Evolutionary conservation across 2,113 vertebrate genomes (phyloP), one percentile per base, ranked within the genome.

Genomic region (Crotalus tigris): DNA sequence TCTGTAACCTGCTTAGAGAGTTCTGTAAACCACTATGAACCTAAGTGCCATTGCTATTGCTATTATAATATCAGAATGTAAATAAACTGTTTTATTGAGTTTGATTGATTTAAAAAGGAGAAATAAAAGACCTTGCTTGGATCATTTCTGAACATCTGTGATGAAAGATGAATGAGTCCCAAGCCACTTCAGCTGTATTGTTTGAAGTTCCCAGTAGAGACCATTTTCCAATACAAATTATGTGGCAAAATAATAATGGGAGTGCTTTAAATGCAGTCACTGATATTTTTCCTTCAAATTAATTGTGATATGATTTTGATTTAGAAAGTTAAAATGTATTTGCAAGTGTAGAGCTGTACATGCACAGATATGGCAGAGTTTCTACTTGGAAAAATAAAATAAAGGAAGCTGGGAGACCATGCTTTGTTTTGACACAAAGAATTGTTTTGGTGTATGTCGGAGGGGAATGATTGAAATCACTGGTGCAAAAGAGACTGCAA

Each of bases 171-270:
- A 96, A 33, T 92, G 59, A 85, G 94, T 10, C 61, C 94, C 61
- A 23, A 15, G 89, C 26, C 94, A 2, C 17, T 11, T 85, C 91
- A 75, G 87, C 75, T 93, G 92, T 93, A 46, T 51, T 93, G 2
- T 88, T 81, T 93, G 64, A 21, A 93, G 53, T 58, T 58, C 93
- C 88, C 75, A 90, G 19, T 39, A 75, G 90, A 95, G 88, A 55
- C 57, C 89, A 94, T 85, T 91, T 13, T 92, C 89, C 93, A 93
- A 95, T 94, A 91, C 53, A 33, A 92, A 85, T 92, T 55, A 94
- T 91, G 49, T 96, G 91, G 94, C 61, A 94, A 57, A 88, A 33
- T 29, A 94, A 95, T 94, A n/a, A 5, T 6, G 33, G 17, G 33
- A n/a, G 87, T 81, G 58, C 53, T 21, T 54, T 9, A 91, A 75